phyloP scores from a whole-genome alignment of 35 echinoderm and acorn worm genomes.

The Stichopus chloronotus region DNA sequence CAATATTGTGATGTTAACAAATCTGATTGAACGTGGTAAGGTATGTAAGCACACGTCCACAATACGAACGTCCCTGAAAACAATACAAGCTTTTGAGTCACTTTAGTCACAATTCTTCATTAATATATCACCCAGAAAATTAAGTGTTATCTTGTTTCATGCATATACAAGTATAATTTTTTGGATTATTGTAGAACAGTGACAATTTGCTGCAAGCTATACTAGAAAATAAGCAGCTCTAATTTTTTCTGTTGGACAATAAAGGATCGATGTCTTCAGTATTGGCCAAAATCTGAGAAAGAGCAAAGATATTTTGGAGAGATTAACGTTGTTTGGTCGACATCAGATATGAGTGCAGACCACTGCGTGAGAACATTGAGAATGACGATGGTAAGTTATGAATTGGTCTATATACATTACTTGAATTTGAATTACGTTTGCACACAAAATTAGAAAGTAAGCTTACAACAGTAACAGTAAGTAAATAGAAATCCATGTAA shows the following conservation, averaged over 20 bases:
- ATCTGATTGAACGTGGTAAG: slow-evolving; percentile 46
- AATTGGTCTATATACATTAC: neutral
- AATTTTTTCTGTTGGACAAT: too few species aligned
- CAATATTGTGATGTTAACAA: slow-evolving; percentile 54
- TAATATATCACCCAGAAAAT: neutral
- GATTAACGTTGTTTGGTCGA: neutral
- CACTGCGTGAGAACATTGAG: neutral
- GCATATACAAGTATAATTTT: too few species aligned
- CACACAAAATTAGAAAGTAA: too few species aligned
- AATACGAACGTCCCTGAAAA: neutral
- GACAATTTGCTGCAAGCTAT: too few species aligned
- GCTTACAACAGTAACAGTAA: too few species aligned
- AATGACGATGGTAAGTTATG: neutral
- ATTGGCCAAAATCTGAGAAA: neutral
- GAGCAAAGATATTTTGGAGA: neutral
- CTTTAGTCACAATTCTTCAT: neutral
- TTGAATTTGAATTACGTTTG: too few species aligned
- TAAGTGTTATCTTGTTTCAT: too few species aligned
- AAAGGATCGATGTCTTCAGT: neutral
- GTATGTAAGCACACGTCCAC: neutral
- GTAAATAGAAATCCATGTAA: too few species aligned
- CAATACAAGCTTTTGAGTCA: neutral
- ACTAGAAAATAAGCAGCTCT: too few species aligned
- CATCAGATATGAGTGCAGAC: neutral
- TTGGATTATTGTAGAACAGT: too few species aligned